Evolutionary conservation across 2,797 vertebrate genomes (phyloP).

Genomic region (Dallia pectoralis): DNA sequence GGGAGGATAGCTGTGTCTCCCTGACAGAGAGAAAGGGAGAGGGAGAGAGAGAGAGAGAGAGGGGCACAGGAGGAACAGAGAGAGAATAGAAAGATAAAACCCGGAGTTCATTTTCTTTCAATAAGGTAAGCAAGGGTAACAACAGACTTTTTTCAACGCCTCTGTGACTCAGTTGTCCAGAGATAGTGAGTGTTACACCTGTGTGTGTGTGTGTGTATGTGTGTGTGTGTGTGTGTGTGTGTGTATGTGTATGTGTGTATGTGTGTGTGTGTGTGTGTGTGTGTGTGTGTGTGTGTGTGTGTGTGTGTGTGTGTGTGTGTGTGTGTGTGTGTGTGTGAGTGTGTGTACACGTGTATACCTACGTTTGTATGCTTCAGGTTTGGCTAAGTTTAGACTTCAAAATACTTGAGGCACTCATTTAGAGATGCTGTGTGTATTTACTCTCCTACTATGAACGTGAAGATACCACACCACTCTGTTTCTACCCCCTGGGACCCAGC

Average conservation of each 20-base stretch:
- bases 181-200: background rate
- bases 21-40: background rate
- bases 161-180: background rate
- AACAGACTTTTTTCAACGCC: background rate
- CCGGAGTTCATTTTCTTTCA: constrained; percentile 9
- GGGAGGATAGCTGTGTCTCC: constrained; percentile 22
- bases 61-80: background rate
- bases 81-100: constrained; percentile 9
- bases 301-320: background rate
- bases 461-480: too few relatives aligned
- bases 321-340: constrained; percentile 5
- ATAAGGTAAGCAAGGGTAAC: constrained; percentile 18
- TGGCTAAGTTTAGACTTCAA: too few relatives aligned
- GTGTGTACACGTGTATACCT: background rate
- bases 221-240: background rate
- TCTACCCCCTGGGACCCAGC: too few relatives aligned
- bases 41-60: constrained; percentile 7
- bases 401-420: too few relatives aligned
- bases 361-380: too few relatives aligned
- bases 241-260: background rate
- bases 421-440: too few relatives aligned
- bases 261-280: constrained; percentile 1
- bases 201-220: background rate
- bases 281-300: constrained; percentile 12
- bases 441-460: too few relatives aligned